Percentiles rank a stretch among this genome's conserved stretches.
Conservation (phyloP, 1,140 invertebrate genomes). For the Ephestia elutella region DNA sequence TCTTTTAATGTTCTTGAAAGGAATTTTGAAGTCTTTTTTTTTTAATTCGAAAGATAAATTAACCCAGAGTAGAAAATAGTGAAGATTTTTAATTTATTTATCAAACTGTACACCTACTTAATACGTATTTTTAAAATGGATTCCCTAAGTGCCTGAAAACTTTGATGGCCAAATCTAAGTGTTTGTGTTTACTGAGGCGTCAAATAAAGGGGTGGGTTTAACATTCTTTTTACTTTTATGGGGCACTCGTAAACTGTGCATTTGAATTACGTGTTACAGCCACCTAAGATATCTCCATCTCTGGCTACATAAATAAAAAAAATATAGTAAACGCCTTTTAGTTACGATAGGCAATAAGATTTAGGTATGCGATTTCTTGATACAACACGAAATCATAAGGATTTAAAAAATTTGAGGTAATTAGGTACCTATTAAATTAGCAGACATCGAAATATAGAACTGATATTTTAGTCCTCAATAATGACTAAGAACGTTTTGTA, state of each 20-base stretch:
- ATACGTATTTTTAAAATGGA: constrained; percentile 73
- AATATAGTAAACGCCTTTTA: constrained; percentile 12
- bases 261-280: constrained; percentile 48
- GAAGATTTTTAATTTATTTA: no score
- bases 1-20: no score
- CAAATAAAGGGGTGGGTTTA: constrained; percentile 42
- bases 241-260: constrained; percentile 54
- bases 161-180: constrained; percentile 73
- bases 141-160: constrained; percentile 70
- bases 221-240: constrained; percentile 70
- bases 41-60: no score
- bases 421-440: no score
- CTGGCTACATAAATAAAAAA: neutral
- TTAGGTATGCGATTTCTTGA: no score
- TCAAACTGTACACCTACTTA: neutral
- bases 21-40: no score
- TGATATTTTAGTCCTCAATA: no score
- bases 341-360: neutral
- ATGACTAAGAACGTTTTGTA: no score
- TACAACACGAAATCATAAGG: no score
- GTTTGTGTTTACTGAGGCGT: constrained; percentile 55
- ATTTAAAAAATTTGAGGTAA: no score
- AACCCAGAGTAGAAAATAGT: no score
- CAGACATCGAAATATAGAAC: no score
- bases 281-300: constrained; percentile 15